Conservation (phyloP, 2,797 vertebrate species). For the Muraenolepis orangiensis region DNA sequence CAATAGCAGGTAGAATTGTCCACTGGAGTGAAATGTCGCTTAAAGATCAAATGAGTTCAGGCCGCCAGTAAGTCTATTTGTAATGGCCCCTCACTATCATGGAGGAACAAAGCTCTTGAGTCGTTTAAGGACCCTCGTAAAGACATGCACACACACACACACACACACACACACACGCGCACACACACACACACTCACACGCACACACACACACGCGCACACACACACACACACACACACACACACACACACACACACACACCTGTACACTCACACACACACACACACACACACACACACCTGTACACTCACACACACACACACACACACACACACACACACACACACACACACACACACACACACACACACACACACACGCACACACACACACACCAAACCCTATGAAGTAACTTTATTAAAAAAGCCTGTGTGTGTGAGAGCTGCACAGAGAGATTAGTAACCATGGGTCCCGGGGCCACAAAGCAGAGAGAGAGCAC, state of each 20-base stretch:
- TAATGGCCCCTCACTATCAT: background rate
- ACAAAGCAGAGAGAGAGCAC: slow-evolving; percentile 16
- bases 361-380: background rate
- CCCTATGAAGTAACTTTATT: slow-evolving; percentile 42
- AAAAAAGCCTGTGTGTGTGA: slow-evolving; percentile 37
- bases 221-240: background rate
- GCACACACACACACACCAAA: background rate
- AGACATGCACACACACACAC: background rate
- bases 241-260: background rate
- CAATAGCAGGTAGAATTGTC: background rate
- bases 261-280: background rate
- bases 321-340: slow-evolving; percentile 2
- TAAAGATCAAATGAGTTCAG: background rate
- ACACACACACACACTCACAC: slow-evolving; percentile 7
- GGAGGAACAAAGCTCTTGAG: background rate
- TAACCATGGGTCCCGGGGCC: slow-evolving; percentile 38
- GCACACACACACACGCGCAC: background rate
- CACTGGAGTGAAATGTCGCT: background rate
- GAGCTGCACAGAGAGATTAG: slow-evolving; percentile 46
- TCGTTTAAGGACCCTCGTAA: background rate
- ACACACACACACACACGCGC: slow-evolving; percentile 2
- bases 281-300: background rate
- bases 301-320: background rate
- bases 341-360: background rate
- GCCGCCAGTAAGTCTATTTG: background rate